Evolutionary conservation across 2,797 vertebrate genomes (phyloP).

Genomic region (Enteromius radiatus): DNA sequence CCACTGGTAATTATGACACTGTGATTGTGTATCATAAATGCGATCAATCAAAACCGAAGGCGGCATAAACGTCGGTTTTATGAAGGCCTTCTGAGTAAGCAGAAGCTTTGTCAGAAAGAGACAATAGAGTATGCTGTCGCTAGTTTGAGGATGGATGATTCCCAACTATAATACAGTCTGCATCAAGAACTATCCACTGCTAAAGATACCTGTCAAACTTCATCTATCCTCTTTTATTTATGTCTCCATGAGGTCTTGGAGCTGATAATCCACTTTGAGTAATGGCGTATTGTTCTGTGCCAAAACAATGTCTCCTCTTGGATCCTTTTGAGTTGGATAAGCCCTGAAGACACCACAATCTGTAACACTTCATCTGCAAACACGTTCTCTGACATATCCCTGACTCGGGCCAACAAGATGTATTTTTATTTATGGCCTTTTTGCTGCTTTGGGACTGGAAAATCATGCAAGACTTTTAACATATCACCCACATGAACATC

Average conservation of each 20-base stretch:
- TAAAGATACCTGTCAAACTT: slow-evolving; percentile 19
- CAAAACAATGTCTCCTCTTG: slow-evolving; percentile 28
- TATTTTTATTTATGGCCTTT: neutral
- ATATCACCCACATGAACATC: neutral
- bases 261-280: slow-evolving; percentile 1
- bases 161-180: neutral
- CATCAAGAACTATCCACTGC: neutral
- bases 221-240: neutral
- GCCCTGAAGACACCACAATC: slow-evolving; percentile 9
- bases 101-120: slow-evolving; percentile 3
- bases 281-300: neutral
- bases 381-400: neutral
- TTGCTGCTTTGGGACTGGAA: neutral
- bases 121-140: neutral
- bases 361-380: neutral
- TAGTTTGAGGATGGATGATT: neutral
- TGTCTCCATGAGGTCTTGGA: neutral
- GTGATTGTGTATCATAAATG: neutral
- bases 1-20: neutral
- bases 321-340: neutral
- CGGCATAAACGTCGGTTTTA: neutral
- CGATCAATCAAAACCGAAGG: neutral
- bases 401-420: neutral
- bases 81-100: neutral
- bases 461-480: neutral